Conservation (phyloP, 1,140 invertebrate species). For the Frieseomelitta varia region DNA sequence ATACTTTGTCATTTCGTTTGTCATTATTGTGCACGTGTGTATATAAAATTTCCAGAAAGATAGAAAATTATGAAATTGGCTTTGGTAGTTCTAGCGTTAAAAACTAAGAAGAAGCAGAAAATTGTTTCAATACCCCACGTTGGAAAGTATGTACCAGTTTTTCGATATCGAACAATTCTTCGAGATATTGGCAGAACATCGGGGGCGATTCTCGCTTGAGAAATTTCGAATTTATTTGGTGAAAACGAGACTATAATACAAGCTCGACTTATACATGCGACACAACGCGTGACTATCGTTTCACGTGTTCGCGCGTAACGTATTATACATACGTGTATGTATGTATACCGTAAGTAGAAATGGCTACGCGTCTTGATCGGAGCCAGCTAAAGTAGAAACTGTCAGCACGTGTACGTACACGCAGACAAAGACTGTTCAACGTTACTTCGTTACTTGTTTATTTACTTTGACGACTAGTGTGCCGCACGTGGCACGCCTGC, state of each 20-base stretch:
- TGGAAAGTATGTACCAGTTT: neutral
- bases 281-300: constrained; percentile 14
- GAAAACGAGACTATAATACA: neutral
- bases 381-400: constrained; percentile 9
- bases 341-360: constrained; percentile 4
- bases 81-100: too few relatives aligned
- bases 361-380: constrained; percentile 29
- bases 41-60: too few relatives aligned
- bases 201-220: neutral
- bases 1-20: too few relatives aligned
- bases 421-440: constrained; percentile 5
- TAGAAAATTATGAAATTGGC: too few relatives aligned
- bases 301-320: constrained; percentile 22
- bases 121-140: neutral
- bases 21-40: too few relatives aligned
- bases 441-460: too few relatives aligned
- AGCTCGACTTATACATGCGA: neutral
- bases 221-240: neutral
- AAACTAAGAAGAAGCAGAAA: too few relatives aligned
- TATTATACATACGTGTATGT: neutral
- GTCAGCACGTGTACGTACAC: constrained; percentile 32
- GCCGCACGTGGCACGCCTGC: constrained; percentile 22
- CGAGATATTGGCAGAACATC: neutral
- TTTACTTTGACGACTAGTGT: neutral
- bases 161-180: neutral